These are phyloP conservation scores for Oncopeltus fasciatus DNA, from an alignment of 1,140 invertebrate genomes.

Conservation along the genomic window DNA sequence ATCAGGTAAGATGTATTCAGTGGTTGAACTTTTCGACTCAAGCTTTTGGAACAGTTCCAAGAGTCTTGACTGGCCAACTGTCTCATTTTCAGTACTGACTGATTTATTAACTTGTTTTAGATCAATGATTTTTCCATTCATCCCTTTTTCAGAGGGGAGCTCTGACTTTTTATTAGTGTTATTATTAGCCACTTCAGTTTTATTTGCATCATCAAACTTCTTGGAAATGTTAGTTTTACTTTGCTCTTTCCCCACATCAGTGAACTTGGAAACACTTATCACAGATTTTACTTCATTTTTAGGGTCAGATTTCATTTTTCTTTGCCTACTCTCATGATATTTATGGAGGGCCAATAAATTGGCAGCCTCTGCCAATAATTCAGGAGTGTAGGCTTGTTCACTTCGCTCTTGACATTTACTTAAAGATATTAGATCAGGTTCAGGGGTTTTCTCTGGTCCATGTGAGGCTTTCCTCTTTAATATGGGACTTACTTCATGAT, in stretches of 20 bases:
- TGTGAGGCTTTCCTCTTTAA: slow-evolving; percentile 14
- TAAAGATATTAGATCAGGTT: slow-evolving; percentile 17
- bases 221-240: neutral
- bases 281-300: neutral
- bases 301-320: slow-evolving; percentile 8
- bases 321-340: slow-evolving; percentile 25
- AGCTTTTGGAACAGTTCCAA: slow-evolving; percentile 39
- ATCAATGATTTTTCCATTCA: neutral
- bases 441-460: slow-evolving; percentile 10
- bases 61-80: slow-evolving; percentile 31
- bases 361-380: slow-evolving; percentile 19
- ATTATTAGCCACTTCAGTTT: neutral
- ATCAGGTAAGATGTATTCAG: slow-evolving; percentile 22
- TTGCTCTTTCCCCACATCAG: neutral
- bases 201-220: too few relatives aligned
- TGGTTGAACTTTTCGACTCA: slow-evolving; percentile 18
- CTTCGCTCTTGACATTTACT: slow-evolving; percentile 1
- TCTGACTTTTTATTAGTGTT: neutral
- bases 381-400: slow-evolving; percentile 12
- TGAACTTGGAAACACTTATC: neutral
- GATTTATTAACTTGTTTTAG: neutral
- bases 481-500: slow-evolving; percentile 32
- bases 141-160: neutral
- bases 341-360: slow-evolving; percentile 25
- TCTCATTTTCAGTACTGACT: slow-evolving; percentile 21